These are phyloP conservation scores for Rhagonycha fulva DNA, from an alignment of 2,888 invertebrate species.

Conservation along the genomic window DNA sequence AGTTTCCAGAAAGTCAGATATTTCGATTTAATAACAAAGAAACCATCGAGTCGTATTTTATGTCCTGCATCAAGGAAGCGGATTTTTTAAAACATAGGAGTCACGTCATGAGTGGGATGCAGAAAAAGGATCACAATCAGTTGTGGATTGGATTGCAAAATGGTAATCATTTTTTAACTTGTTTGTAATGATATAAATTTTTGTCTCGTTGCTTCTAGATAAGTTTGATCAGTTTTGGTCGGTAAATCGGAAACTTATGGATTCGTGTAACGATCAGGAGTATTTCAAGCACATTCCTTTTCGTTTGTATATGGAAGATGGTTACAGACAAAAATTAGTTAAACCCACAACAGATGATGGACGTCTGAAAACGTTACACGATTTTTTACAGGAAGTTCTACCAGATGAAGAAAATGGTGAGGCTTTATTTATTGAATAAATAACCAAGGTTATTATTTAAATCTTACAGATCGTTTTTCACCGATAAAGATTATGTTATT, in stretches of 20 bases:
- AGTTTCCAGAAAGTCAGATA: slow-evolving; percentile 90
- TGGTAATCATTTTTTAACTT: slow-evolving; percentile 60
- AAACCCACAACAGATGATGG: slow-evolving; percentile 78
- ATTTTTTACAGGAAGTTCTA: slow-evolving; percentile 72
- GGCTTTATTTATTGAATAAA: slow-evolving; percentile 9
- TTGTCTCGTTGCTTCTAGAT: slow-evolving; percentile 59
- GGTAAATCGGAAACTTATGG: slow-evolving; percentile 94
- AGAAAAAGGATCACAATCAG: slow-evolving; percentile 95
- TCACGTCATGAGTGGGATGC: slow-evolving; percentile 87
- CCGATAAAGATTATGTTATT: no score
- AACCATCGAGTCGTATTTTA: slow-evolving; percentile 89
- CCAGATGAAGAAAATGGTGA: slow-evolving; percentile 61
- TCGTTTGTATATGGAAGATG: slow-evolving; percentile 75
- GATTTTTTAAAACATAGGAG: slow-evolving; percentile 96
- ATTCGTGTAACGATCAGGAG: slow-evolving; percentile 76
- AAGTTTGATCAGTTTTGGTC: slow-evolving; percentile 99
- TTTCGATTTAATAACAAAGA: slow-evolving; percentile 87
- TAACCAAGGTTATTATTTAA: no score
- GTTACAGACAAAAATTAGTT: slow-evolving; percentile 75
- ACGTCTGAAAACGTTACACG: slow-evolving; percentile 69
- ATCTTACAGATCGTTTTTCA: no score
- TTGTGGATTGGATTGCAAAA: slow-evolving; percentile 93
- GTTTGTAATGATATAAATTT: not conserved
- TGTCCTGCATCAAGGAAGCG: slow-evolving; percentile 96
- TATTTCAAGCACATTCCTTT: slow-evolving; percentile 89